A percentile compares a stretch with the other conserved stretches of the same genome.
These are phyloP conservation scores for Halichoerus grypus DNA, from an alignment of 2,113 vertebrate species.

Conservation along the genomic window DNA sequence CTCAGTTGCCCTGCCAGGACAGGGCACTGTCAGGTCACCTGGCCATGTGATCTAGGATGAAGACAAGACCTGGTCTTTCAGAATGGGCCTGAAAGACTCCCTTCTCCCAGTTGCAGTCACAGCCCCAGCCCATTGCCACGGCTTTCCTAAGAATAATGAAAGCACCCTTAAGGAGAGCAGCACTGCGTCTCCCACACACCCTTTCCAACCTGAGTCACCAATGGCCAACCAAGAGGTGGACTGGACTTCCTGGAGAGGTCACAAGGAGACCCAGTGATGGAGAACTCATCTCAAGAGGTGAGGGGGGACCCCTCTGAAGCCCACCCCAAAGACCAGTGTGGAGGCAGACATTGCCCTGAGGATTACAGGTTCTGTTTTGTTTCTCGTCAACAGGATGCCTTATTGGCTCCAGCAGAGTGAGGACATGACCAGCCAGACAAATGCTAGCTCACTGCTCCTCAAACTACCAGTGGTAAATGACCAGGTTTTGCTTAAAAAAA, in stretches of 20 bases:
- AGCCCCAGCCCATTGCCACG: accelerated
- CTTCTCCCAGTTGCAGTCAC: background rate
- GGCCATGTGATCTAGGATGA: background rate
- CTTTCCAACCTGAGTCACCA: background rate
- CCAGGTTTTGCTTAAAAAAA: background rate
- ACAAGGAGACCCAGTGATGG: background rate
- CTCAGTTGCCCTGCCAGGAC: background rate
- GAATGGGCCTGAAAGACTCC: background rate
- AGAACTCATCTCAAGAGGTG: background rate
- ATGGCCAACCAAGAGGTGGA: background rate
- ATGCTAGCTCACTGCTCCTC: background rate
- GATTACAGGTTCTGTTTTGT: background rate
- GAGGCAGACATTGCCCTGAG: background rate
- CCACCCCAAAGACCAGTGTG: background rate
- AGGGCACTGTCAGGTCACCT: background rate
- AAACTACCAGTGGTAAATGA: background rate
- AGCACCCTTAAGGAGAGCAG: background rate
- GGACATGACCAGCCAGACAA: background rate
- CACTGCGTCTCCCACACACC: background rate
- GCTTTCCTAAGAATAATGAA: background rate
- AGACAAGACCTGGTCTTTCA: background rate
- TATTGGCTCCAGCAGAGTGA: background rate
- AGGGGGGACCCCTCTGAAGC: background rate
- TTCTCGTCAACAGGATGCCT: background rate
- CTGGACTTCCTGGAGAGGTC: background rate